Percentiles rank a stretch among this genome's conserved stretches.
Conservation (phyloP, 2,888 invertebrate genomes). For the Stictocephala bisonia region DNA sequence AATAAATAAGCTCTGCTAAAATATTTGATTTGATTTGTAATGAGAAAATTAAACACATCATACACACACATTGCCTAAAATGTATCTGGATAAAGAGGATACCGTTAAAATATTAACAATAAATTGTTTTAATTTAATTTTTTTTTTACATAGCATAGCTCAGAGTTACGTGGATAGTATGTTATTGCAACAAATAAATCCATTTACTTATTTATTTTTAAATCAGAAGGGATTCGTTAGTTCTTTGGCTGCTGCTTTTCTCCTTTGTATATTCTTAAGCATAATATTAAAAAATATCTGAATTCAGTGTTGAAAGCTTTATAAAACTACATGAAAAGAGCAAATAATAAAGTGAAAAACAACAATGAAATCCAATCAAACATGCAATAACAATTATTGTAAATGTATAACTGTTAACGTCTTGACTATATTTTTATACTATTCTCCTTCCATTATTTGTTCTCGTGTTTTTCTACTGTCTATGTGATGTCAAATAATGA, state of each 20-base stretch:
- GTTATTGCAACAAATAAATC: too few species aligned
- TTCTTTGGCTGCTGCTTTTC: background rate
- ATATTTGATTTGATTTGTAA: too few species aligned
- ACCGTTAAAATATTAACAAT: too few species aligned
- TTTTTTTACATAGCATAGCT: too few species aligned
- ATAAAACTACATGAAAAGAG: background rate
- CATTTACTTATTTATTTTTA: too few species aligned
- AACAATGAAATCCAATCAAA: conserved; percentile 18
- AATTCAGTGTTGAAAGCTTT: background rate
- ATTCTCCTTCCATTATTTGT: background rate
- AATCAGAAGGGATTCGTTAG: background rate
- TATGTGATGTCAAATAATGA: too few species aligned
- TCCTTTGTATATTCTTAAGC: background rate
- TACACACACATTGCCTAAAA: too few species aligned
- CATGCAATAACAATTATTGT: conserved; percentile 22
- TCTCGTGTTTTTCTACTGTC: background rate
- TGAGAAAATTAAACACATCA: too few species aligned
- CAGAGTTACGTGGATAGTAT: too few species aligned
- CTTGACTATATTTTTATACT: conserved; percentile 34
- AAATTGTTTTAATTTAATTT: too few species aligned
- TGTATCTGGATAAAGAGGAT: too few species aligned
- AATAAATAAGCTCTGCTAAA: too few species aligned
- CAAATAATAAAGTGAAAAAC: background rate
- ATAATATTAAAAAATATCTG: background rate
- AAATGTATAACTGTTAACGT: conserved; percentile 20